phyloP scores from a whole-genome alignment of 2,888 invertebrate species.

The Heliothis peltigera region DNA sequence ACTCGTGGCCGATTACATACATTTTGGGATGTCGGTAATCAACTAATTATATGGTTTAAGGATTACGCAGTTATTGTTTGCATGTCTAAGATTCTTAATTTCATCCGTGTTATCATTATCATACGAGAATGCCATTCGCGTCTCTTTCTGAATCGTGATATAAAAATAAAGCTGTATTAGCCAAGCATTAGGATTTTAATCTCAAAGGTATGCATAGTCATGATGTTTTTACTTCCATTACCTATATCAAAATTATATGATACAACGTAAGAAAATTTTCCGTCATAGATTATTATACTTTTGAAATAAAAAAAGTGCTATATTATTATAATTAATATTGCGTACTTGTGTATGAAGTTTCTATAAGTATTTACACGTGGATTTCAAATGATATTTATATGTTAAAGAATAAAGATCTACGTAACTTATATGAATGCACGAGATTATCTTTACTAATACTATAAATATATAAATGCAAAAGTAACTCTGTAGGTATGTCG shows the following conservation, averaged over 20 bases:
- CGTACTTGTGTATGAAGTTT: neutral
- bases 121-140: too few species aligned
- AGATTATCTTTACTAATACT: too few species aligned
- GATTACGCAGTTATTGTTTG: neutral
- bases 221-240: neutral
- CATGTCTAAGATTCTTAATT: neutral
- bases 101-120: too few species aligned
- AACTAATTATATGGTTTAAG: conserved; percentile 2
- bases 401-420: too few species aligned
- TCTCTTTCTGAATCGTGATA: neutral
- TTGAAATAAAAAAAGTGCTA: too few species aligned
- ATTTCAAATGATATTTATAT: neutral
- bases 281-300: too few species aligned
- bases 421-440: neutral
- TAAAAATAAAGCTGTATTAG: neutral
- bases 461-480: too few species aligned
- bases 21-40: conserved; percentile 29
- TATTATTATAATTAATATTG: neutral
- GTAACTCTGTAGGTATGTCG: too few species aligned
- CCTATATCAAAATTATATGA: too few species aligned
- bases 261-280: too few species aligned
- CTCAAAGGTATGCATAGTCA: neutral
- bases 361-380: neutral
- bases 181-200: neutral
- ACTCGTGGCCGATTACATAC: conserved; percentile 21